Conservation (phyloP, 1,140 invertebrate species). For the Neotoxoptera formosana region DNA sequence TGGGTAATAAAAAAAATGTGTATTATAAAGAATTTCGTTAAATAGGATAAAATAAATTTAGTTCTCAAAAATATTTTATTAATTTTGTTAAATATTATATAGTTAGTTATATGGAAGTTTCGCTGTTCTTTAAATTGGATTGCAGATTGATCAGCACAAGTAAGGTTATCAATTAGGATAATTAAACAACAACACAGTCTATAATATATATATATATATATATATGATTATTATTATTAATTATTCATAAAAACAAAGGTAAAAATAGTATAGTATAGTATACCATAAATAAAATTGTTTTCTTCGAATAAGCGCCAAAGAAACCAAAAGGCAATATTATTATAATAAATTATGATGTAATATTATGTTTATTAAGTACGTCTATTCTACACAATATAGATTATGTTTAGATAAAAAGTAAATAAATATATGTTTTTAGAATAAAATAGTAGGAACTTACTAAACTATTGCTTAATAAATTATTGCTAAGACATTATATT, state of each 20-base stretch:
- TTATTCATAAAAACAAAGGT: conserved; percentile 15
- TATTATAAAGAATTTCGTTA: too few species aligned
- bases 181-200: not conserved
- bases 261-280: conserved; percentile 6
- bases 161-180: not conserved
- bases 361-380: conserved; percentile 39
- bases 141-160: not conserved
- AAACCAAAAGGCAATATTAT: not conserved
- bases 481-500: conserved; percentile 48
- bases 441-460: conserved; percentile 54
- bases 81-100: too few species aligned
- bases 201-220: not conserved
- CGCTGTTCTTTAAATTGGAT: not conserved
- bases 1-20: too few species aligned
- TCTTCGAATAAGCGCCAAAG: not conserved
- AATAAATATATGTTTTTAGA: conserved; percentile 48
- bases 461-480: conserved; percentile 53
- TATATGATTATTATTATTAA: conserved; percentile 22
- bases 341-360: not conserved
- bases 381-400: conserved; percentile 52
- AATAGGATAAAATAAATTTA: too few species aligned
- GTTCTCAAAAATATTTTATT: too few species aligned
- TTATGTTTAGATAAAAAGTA: conserved; percentile 34
- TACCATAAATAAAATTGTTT: conserved; percentile 15
- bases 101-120: too few species aligned